A percentile compares a stretch with the other conserved stretches of the same genome.
Conservation (phyloP, 2,888 invertebrate species). For the Stegophylla sp. region DNA sequence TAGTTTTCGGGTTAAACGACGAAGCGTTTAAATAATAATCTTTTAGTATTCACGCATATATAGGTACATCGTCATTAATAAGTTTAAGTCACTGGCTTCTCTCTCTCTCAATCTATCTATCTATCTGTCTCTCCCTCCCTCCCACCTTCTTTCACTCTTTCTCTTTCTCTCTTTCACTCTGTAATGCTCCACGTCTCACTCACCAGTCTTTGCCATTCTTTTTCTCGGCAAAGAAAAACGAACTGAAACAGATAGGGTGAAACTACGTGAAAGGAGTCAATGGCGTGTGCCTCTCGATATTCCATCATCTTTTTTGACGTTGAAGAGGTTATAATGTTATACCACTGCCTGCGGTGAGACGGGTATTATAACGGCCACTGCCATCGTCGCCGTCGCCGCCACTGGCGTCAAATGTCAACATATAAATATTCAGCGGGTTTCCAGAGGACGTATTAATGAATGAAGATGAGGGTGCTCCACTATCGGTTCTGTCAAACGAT, state of each 20-base stretch:
- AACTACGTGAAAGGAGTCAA: constrained; percentile 54
- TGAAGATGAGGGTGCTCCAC: constrained; percentile 53
- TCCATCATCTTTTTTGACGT: constrained; percentile 59
- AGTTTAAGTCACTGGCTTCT: constrained; percentile 8
- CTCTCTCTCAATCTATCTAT: no score
- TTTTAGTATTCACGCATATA: neutral
- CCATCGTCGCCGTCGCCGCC: constrained; percentile 18
- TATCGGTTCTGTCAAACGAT: constrained; percentile 50
- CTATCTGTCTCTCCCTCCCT: neutral
- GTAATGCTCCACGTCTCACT: neutral
- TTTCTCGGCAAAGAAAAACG: constrained; percentile 25
- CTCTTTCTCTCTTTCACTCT: neutral
- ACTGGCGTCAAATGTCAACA: constrained; percentile 59
- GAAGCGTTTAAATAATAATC: neutral
- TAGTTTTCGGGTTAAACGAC: constrained; percentile 31
- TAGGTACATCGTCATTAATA: constrained; percentile 8
- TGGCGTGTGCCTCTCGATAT: constrained; percentile 57
- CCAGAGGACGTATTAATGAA: constrained; percentile 45
- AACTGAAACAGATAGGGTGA: constrained; percentile 39
- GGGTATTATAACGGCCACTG: constrained; percentile 25
- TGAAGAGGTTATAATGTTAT: constrained; percentile 55
- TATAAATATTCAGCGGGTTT: constrained; percentile 58
- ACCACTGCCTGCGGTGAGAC: constrained; percentile 32
- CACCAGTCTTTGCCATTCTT: neutral
- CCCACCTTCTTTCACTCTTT: neutral